These are phyloP conservation scores for Nowickia ferox DNA, from an alignment of 2,888 invertebrate genomes.

Conservation along the genomic window DNA sequence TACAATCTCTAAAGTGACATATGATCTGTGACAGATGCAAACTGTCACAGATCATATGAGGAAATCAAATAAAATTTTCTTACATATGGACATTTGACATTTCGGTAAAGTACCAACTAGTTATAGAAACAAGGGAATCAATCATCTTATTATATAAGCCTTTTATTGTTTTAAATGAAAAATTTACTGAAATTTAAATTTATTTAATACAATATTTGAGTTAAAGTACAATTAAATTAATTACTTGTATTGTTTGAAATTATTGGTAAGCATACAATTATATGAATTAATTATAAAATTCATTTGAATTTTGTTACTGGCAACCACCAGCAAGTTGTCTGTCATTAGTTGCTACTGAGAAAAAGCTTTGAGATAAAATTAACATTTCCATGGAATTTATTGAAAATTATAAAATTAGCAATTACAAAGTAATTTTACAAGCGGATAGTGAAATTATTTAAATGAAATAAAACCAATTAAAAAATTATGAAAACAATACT, in stretches of 20 bases:
- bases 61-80: too few species aligned
- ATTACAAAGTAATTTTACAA: constrained; percentile 8
- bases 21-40: too few species aligned
- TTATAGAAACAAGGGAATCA: too few species aligned
- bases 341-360: not conserved
- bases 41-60: too few species aligned
- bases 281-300: constrained; percentile 14
- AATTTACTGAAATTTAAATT: not conserved
- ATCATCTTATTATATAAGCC: too few species aligned
- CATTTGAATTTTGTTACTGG: not conserved
- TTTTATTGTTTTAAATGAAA: not conserved
- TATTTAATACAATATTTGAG: not conserved
- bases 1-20: too few species aligned
- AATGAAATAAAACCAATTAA: not conserved
- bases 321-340: not conserved
- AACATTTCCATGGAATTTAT: constrained; percentile 38
- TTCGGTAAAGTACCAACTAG: too few species aligned
- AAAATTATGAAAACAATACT: not conserved
- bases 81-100: too few species aligned
- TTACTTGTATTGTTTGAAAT: constrained; percentile 1
- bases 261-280: not conserved
- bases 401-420: not conserved
- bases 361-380: not conserved
- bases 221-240: not conserved
- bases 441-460: not conserved